These are phyloP conservation scores for Callospermophilus lateralis DNA, from an alignment of 2,113 vertebrate genomes.

Conservation along the genomic window DNA sequence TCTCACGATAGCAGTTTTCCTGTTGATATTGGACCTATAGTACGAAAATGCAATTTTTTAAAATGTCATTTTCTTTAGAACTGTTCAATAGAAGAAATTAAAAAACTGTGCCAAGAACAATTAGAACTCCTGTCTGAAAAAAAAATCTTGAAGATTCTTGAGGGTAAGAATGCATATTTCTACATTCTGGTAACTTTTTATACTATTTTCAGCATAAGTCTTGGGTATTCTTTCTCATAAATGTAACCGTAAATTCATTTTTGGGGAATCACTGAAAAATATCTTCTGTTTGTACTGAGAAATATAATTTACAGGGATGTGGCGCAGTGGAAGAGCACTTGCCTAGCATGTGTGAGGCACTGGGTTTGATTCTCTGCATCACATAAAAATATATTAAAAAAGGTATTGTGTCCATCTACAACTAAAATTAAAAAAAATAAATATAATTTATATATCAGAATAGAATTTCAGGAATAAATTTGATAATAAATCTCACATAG, in stretches of 20 bases:
- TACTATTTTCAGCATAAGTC: slow-evolving; percentile 51
- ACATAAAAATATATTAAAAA: no score
- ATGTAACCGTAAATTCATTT: slow-evolving; percentile 56
- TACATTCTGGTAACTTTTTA: slow-evolving; percentile 62
- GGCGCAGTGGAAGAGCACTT: no score
- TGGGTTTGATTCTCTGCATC: no score
- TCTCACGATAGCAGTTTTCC: slow-evolving; percentile 55
- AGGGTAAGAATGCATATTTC: slow-evolving; percentile 90
- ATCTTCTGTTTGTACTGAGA: slow-evolving; percentile 51
- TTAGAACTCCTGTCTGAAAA: slow-evolving; percentile 94
- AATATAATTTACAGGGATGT: slow-evolving; percentile 24
- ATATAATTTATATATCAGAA: slow-evolving; percentile 57
- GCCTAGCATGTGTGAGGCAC: no score
- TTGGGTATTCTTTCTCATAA: slow-evolving; percentile 15
- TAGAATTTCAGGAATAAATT: slow-evolving; percentile 38
- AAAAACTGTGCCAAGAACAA: slow-evolving; percentile 95
- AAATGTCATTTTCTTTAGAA: slow-evolving; percentile 87
- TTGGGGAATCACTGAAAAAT: slow-evolving; percentile 28
- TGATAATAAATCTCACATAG: not conserved
- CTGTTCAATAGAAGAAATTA: slow-evolving; percentile 95
- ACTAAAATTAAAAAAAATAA: not conserved
- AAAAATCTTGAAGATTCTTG: slow-evolving; percentile 94
- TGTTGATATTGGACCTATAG: slow-evolving; percentile 50
- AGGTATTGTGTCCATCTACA: no score
- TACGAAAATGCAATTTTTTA: slow-evolving; percentile 65